Base-by-base conservation (phyloP, 2,797 vertebrate genomes). In the Microchirus variegatus region DNA sequence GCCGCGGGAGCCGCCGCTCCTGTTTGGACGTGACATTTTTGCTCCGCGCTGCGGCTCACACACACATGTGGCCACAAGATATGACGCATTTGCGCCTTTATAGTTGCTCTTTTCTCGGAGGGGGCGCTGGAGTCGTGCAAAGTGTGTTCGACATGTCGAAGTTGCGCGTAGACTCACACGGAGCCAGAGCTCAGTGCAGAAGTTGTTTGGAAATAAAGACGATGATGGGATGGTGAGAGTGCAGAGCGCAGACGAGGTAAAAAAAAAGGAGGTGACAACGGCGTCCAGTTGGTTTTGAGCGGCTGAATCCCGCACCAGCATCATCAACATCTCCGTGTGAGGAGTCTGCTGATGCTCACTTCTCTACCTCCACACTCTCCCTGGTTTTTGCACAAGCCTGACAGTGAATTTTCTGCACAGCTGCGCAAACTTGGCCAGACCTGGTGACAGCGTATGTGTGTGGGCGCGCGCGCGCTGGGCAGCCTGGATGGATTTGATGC, bases 371-470 rank as follows among this genome's bases (percentile, higher is more conserved):
- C 10, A 44, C 59, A 61, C 49, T 73, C 72, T 77, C 75, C 40
- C 57, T 1, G 61, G 17, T 49, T 52, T 48, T 42, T 37, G 16
- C 47, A 56, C 40, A 67, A 65, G 19, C 60, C 63, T 42, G 59
- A 17, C 43, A 31, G 43, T 70, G 66, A 61, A 75, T 62, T 31
- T 40, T 13, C 55, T 22, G 70, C 44, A 57, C 73, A 70, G 83
- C 79, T 78, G 84, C 76, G 79, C 69, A 86, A 90, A 90, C 83
- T 89, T 89, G 80, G 57, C 68, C 73, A 79, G 53, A 83, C 72
- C 72, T 70, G 76, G 68, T 75, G 77, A 85, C 77, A 76, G 38
- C 17, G 49, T 11, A 51, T 19, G 42, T 48, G 31, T 45, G 11
- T 35, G 60, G 0, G 43, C 10, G 42, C 18, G 42, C 8, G 63